Conservation (phyloP, 2,797 vertebrate genomes). For the Epinephelus malabaricus region DNA sequence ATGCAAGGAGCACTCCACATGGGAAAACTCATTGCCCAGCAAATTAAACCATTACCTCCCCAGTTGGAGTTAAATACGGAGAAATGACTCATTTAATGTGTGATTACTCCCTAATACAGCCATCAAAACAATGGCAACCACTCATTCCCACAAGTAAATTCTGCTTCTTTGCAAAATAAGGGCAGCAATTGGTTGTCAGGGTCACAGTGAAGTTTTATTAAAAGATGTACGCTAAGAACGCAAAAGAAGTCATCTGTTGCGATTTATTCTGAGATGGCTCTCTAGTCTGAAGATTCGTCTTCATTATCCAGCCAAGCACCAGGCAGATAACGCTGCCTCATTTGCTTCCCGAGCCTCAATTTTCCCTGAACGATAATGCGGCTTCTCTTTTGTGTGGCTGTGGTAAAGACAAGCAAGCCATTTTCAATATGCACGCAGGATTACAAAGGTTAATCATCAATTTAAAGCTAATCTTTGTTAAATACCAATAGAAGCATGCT, state of each 20-base stretch:
- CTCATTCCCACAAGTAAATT: constrained; percentile 74
- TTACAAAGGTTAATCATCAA: constrained; percentile 88
- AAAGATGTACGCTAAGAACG: constrained; percentile 68
- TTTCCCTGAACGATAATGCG: constrained; percentile 78
- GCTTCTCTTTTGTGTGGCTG: constrained; percentile 70
- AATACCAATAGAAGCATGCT: constrained; percentile 79
- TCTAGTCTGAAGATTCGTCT: constrained; percentile 79
- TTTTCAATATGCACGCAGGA: constrained; percentile 79
- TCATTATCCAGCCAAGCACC: constrained; percentile 82
- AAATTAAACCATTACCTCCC: constrained; percentile 85
- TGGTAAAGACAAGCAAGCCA: constrained; percentile 74
- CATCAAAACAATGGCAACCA: constrained; percentile 76
- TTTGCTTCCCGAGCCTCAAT: constrained; percentile 82
- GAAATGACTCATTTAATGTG: constrained; percentile 86
- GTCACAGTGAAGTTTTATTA: constrained; percentile 75
- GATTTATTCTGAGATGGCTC: constrained; percentile 81
- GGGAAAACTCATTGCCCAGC: constrained; percentile 77
- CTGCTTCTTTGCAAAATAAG: constrained; percentile 69
- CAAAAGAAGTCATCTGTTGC: constrained; percentile 69
- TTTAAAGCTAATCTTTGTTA: constrained; percentile 87
- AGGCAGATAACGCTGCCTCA: constrained; percentile 83
- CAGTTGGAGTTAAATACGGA: constrained; percentile 82
- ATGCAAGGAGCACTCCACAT: constrained; percentile 69
- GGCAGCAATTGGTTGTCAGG: constrained; percentile 65
- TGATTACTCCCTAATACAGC: constrained; percentile 83